Evolutionary conservation across 2,797 vertebrate species (phyloP).

Genomic region (Bovichtus variegatus): DNA sequence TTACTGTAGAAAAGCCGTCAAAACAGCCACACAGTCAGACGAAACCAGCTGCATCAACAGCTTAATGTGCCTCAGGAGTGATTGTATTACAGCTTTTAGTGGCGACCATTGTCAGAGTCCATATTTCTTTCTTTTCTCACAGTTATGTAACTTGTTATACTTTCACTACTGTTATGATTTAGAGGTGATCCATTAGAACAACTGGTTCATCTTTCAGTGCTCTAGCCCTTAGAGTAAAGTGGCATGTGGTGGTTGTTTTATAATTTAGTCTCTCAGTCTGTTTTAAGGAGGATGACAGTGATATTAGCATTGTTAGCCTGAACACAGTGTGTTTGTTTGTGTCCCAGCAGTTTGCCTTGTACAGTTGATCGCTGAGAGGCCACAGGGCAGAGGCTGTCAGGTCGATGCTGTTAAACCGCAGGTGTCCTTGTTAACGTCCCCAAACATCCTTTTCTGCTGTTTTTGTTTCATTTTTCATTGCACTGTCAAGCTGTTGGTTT

Average conservation of each 20-base stretch:
- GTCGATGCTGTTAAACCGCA: constrained; percentile 71
- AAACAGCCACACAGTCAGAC: constrained; percentile 51
- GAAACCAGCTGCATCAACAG: constrained; percentile 71
- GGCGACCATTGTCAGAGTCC: constrained; percentile 33
- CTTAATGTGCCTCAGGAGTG: constrained; percentile 44
- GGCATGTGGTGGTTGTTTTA: neutral
- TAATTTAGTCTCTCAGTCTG: neutral
- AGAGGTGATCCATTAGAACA: neutral
- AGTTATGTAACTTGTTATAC: constrained; percentile 32
- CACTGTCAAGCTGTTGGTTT: neutral
- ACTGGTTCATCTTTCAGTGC: neutral
- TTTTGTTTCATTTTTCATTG: constrained; percentile 16
- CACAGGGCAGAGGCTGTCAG: constrained; percentile 62
- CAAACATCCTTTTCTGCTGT: constrained; percentile 49
- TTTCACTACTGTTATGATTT: constrained; percentile 35
- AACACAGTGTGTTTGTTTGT: constrained; percentile 45
- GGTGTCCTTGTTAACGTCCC: constrained; percentile 66
- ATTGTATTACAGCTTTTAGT: constrained; percentile 59
- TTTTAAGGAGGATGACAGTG: neutral
- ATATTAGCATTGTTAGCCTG: neutral
- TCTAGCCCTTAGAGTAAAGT: neutral
- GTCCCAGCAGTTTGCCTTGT: constrained; percentile 22
- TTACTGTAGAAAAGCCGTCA: constrained; percentile 52
- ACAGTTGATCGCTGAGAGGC: constrained; percentile 41
- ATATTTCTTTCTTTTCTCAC: constrained; percentile 41